Evolutionary conservation across 64 coral and sea anemone species (phyloP), one percentile per base, ranked within the genome.

Genomic region (Montipora cactus): DNA sequence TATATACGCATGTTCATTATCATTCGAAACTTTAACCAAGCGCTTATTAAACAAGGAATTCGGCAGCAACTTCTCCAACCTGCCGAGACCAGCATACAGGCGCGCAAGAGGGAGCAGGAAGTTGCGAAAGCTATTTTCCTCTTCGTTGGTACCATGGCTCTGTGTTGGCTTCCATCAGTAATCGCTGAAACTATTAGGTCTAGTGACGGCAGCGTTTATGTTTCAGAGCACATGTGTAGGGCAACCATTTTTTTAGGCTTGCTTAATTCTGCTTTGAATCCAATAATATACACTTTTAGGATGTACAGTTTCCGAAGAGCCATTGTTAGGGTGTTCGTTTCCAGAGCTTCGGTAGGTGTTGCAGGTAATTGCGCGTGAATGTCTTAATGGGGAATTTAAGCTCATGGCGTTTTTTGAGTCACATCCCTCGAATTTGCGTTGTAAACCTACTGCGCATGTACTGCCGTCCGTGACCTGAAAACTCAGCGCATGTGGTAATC

Each of bases 1-100:
- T 81, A 81, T 62, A 5, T 81, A 5, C 79, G 79, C 52, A 81
- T 62, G 79, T 81, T 81, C 13, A 59, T 81, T 44, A 81, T 81
- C 20, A 81, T 81, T 58, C 79, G 79, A 44, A 81, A 55, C 11
- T 81, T 81, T 23, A 81, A 81, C 79, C 8, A 62, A 9, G 19
- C 79, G 44, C 10, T 44, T 21, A 22, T 81, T 12, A 57, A n/a
- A 37, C 10, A 62, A 62, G 52, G 79, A 81, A 25, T 8, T 44
- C 53, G 16, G 15, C 52, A 21, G 53, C 8, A 9, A 8, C 55
- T 81, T 61, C 28, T 81, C 14, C 57, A 81, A 1, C 52, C 79
- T 13, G 55, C 4, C 3, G 52, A 81, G 14, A 57, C 79, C 1
- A 14, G 25, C 13, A 20, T 59, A 2, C 21, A 5, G 28, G 79